Evolutionary conservation across 1,140 invertebrate species (phyloP).

Genomic region (Mamestra configurata): DNA sequence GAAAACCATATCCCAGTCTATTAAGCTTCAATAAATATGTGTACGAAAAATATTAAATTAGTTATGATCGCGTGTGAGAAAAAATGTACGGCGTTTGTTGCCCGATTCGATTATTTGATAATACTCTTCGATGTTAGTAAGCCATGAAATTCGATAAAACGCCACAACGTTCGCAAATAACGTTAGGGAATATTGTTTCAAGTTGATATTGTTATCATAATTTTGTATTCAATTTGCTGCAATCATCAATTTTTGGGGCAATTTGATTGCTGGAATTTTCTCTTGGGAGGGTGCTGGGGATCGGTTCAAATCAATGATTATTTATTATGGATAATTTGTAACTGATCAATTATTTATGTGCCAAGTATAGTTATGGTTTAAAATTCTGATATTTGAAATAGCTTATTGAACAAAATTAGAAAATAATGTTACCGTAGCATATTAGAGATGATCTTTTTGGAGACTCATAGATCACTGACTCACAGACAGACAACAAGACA

Average conservation of each 20-base stretch:
- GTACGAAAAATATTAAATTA: neutral
- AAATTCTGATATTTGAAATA: too few species aligned
- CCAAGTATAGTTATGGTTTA: too few species aligned
- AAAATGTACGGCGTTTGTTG: constrained; percentile 10
- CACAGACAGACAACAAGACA: too few species aligned
- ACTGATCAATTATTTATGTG: too few species aligned
- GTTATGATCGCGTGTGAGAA: constrained; percentile 38
- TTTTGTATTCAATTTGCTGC: neutral
- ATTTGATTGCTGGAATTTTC: neutral
- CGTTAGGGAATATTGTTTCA: neutral
- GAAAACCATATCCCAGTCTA: too few species aligned
- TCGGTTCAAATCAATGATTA: neutral
- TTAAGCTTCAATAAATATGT: constrained; percentile 4
- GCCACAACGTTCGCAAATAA: neutral
- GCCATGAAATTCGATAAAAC: constrained; percentile 24
- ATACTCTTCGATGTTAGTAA: constrained; percentile 20
- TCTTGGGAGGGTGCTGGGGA: neutral
- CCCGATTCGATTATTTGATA: constrained; percentile 48
- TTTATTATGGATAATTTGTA: neutral
- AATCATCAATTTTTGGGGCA: neutral
- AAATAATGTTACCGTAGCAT: too few species aligned
- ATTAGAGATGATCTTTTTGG: too few species aligned
- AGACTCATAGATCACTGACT: too few species aligned
- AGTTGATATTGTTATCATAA: neutral
- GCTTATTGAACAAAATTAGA: too few species aligned